Conservation (phyloP, 2,888 invertebrate genomes). For the Bellardia pandia region DNA sequence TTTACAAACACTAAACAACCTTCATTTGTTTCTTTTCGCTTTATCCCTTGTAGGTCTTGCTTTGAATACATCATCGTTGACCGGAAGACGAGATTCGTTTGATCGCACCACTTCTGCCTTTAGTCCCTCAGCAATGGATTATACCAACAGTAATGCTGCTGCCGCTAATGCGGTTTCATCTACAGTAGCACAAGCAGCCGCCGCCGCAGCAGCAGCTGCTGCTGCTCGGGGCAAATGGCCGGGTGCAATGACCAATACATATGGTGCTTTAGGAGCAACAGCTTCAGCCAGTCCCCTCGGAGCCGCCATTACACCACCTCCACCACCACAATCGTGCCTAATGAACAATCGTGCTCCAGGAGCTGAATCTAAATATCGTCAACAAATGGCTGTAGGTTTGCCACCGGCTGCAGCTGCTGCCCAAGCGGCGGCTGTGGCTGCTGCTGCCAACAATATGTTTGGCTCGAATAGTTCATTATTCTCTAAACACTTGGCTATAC, state of each 20-base stretch:
- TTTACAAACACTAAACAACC: neutral
- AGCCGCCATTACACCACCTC: constrained; percentile 89
- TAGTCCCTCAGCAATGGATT: constrained; percentile 90
- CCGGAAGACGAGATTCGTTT: constrained; percentile 91
- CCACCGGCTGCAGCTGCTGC: constrained; percentile 82
- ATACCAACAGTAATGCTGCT: constrained; percentile 84
- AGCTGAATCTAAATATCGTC: constrained; percentile 94
- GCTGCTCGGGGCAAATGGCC: constrained; percentile 85
- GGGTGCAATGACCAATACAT: constrained; percentile 80
- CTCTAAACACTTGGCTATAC: constrained; percentile 86
- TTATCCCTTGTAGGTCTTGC: constrained; percentile 85
- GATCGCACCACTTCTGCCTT: constrained; percentile 91
- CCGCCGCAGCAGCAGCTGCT: constrained; percentile 80
- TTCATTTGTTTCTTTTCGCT: neutral
- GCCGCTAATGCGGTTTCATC: constrained; percentile 83
- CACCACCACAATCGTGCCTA: constrained; percentile 88
- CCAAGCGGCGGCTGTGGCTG: constrained; percentile 81
- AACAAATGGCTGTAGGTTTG: constrained; percentile 84
- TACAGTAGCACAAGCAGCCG: constrained; percentile 82
- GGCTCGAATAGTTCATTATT: constrained; percentile 91
- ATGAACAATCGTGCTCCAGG: constrained; percentile 92
- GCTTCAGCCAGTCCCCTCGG: constrained; percentile 85
- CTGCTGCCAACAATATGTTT: constrained; percentile 87
- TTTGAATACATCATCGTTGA: constrained; percentile 87
- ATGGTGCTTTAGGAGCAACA: constrained; percentile 82